Evolutionary conservation across 2,113 vertebrate species (phyloP), one percentile per base, ranked within the genome.

Genomic region (Oryzias melastigma): DNA sequence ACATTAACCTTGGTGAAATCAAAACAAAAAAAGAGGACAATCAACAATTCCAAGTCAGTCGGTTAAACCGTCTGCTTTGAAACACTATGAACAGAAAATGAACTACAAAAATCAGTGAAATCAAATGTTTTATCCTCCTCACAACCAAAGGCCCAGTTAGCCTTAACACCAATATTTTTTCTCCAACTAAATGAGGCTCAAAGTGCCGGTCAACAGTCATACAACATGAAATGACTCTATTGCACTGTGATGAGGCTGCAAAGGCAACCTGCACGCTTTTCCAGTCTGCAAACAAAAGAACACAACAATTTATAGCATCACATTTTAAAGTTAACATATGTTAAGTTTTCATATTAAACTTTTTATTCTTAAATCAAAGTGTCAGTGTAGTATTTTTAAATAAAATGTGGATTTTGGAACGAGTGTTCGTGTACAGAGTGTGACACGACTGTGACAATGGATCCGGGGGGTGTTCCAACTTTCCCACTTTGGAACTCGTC

Each of bases 361-460:
- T 69, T 85, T 78, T 66, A 75, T 73, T 73, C 84, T 68, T 78
- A 83, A 87, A 85, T 70, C 62, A 90, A 90, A 83, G 71, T 84
- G 77, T 88, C 84, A 89, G 84, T 86, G 80, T 88, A 80, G 65
- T 81, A 68, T 69, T 76, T 27, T 88, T 86, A 89, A 89, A 88
- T 88, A 89, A 61, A 43, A 58, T 40, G 59, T 73, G 75, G 75
- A 76, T 71, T 44, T 78, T 71, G 56, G 75, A 69, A 62, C 65
- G 18, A 65, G 29, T 50, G 56, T 56, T 47, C 54, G 66, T 78
- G 66, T 85, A 84, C 53, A 62, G 73, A 58, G 52, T 67, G 55
- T 59, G 58, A 78, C 62, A 80, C 64, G 54, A 65, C 58, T 60
- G 78, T 73, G 77, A 55, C 75, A 62, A 52, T 52, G 61, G 45